These are phyloP conservation scores for Lasioglossum vierecki DNA, from an alignment of 2,888 invertebrate species.

Conservation along the genomic window DNA sequence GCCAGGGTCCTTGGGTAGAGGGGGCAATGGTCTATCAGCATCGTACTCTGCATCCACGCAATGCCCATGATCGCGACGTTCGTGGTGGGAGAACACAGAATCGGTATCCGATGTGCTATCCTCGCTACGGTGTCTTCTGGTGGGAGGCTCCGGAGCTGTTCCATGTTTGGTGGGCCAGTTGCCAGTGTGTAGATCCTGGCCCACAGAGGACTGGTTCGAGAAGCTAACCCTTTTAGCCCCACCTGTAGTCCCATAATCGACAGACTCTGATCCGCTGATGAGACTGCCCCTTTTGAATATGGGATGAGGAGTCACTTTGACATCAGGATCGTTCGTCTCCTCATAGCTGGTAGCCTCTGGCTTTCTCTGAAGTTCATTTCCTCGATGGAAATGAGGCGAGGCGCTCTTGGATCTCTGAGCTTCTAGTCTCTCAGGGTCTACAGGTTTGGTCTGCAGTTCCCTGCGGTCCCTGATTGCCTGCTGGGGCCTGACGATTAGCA, in stretches of 20 bases:
- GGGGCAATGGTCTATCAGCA: constrained; percentile 84
- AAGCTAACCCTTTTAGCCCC: constrained; percentile 85
- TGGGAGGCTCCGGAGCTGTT: constrained; percentile 80
- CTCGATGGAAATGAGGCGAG: constrained; percentile 83
- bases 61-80: constrained; percentile 35
- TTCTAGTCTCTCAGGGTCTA: constrained; percentile 36
- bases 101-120: constrained; percentile 70
- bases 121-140: constrained; percentile 75
- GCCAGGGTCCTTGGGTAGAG: constrained; percentile 83
- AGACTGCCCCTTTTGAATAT: constrained; percentile 86
- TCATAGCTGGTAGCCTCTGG: constrained; percentile 67
- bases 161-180: constrained; percentile 85
- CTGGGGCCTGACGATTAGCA: constrained; percentile 79
- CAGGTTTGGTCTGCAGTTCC: constrained; percentile 46
- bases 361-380: constrained; percentile 64
- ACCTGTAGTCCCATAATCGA: constrained; percentile 81
- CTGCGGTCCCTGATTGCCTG: constrained; percentile 75
- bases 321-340: constrained; percentile 53
- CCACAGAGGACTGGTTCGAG: constrained; percentile 77
- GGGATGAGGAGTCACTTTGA: constrained; percentile 76
- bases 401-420: constrained; percentile 84
- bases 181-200: constrained; percentile 68
- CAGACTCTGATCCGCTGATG: constrained; percentile 74
- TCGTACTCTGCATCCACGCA: constrained; percentile 73
- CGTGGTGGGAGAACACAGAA: constrained; percentile 62